Percentiles rank a stretch among this genome's conserved stretches.
phyloP scores from a whole-genome alignment of 1,140 invertebrate species.

The Stegodyphus mimosarum region DNA sequence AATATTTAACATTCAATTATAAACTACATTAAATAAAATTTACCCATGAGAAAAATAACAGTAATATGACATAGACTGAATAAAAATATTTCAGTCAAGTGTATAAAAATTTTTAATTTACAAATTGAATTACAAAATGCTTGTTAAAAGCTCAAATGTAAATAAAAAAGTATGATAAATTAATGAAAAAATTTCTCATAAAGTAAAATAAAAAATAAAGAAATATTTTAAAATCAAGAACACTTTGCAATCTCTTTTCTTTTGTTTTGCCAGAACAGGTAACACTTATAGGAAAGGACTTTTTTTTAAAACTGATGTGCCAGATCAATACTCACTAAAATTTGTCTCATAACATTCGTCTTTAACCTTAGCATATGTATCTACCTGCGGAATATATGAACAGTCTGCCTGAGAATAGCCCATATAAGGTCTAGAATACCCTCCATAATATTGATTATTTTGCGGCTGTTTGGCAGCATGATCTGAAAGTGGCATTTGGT shows the following conservation, averaged over 20 bases:
- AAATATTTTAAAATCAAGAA: not conserved
- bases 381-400: slow-evolving; percentile 55
- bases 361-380: slow-evolving; percentile 60
- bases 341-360: slow-evolving; percentile 55
- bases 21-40: no score
- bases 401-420: slow-evolving; percentile 58
- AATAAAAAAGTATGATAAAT: no score
- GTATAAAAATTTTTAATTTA: no score
- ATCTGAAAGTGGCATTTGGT: slow-evolving; percentile 42
- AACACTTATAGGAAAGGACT: slow-evolving; percentile 8
- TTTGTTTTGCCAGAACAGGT: slow-evolving; percentile 11
- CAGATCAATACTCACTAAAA: slow-evolving; percentile 55
- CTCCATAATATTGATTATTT: slow-evolving; percentile 57
- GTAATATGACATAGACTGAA: no score
- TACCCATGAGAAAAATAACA: no score
- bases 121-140: no score
- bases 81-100: no score
- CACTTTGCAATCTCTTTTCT: slow-evolving; percentile 37
- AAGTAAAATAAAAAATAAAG: no score
- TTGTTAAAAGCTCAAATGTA: no score
- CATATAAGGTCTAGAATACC: slow-evolving; percentile 49
- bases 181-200: no score
- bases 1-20: no score
- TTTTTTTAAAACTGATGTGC: slow-evolving; percentile 1
- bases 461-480: slow-evolving; percentile 48